A percentile compares a stretch with the other conserved stretches of the same genome.
phyloP scores from a whole-genome alignment of 2,797 vertebrate species.

The Sebastes jordani region DNA sequence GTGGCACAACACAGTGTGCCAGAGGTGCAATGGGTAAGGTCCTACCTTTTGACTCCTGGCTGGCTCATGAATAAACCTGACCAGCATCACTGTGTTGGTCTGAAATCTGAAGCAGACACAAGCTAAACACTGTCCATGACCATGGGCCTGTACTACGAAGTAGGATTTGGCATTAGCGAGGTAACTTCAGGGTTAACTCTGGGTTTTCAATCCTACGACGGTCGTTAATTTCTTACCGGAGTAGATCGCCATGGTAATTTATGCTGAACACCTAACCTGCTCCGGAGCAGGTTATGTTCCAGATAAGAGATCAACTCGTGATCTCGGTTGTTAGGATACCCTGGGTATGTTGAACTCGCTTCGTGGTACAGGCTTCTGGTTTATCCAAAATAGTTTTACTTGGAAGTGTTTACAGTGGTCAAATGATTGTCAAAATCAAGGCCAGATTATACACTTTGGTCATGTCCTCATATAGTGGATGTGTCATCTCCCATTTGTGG shows the following conservation, averaged over 20 bases:
- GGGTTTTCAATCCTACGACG: no score
- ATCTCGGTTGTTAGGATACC: no score
- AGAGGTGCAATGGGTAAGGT: conserved; percentile 53
- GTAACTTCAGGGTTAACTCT: no score
- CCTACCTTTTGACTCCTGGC: conserved; percentile 49
- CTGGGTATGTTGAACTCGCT: no score
- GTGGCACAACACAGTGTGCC: neutral
- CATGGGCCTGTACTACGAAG: no score
- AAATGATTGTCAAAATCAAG: neutral
- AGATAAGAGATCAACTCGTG: no score
- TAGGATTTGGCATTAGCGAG: no score
- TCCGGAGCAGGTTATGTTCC: no score
- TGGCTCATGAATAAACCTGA: conserved; percentile 3
- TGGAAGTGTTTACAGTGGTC: neutral
- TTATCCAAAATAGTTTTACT: neutral
- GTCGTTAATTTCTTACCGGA: no score
- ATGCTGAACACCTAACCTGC: no score
- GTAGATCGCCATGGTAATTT: no score
- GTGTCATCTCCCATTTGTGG: neutral
- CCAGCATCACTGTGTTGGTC: neutral
- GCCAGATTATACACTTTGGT: neutral
- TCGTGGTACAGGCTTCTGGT: no score
- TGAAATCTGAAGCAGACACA: neutral
- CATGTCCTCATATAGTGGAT: neutral
- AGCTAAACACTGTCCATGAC: neutral